Base-by-base conservation (phyloP, 1,140 invertebrate species). In the Eufriesea mexicana region DNA sequence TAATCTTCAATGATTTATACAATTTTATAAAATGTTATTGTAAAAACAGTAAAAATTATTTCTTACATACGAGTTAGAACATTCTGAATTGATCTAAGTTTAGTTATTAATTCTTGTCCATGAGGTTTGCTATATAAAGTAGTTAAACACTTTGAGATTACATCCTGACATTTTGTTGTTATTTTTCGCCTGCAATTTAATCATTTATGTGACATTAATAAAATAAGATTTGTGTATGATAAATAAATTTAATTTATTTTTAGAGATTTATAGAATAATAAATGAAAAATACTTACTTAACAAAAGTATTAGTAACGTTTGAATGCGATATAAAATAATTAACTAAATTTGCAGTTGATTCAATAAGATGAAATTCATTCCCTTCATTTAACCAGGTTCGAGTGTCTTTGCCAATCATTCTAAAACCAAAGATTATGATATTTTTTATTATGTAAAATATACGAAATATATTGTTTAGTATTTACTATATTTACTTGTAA, bases 361-460 rank as follows among this genome's bases (percentile, higher is more conserved):
- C 95, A 74, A 96, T 96, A 51, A 97, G 94, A 94, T 97, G 97
- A 92, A 96, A 96, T 93, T 97, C 97, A 89, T 97, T 97, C 28
- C 96, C 96, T 94, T 97, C 96, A 45, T 96, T 96, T 68, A 97
- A 93, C 97, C 97, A 97, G 80, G 96, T 96, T 80, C 96, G 95
- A 90, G 97, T 97, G 90, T 97, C 97, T 88, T 96, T 95, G 49
- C 96, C 96, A 87, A 97, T 96, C 95, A 97, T 94, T 91, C 97
- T 96, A 83, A 72, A 94, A 90, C 67, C 8, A 68, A 62, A 74
- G 6, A 59, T 64, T 62, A 70, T 23, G 23, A 76, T 23, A 59
- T 62, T 59, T 57, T 14, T 57, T 80, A 16, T 16, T 28, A 45
- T 28, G 35, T 35, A 78, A 18, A 70, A 54, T 28, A 73, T 18